Percentiles rank a stretch among this genome's conserved stretches.
Evolutionary conservation across 2,113 vertebrate genomes (phyloP).

Genomic region (Cynoglossus semilaevis): DNA sequence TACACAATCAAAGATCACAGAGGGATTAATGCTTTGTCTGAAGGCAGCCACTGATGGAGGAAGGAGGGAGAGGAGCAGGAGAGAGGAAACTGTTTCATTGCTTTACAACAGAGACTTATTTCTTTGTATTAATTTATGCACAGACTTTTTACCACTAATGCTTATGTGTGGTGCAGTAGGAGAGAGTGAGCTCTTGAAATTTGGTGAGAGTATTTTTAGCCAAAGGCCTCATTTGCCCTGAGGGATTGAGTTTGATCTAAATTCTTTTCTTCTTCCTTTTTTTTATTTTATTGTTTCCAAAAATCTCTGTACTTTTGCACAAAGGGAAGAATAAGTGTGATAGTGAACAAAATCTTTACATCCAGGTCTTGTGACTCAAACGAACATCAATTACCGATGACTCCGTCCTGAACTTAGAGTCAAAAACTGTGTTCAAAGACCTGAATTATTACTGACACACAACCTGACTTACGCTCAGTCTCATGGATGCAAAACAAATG

Average conservation of each 20-base stretch:
- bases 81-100: conserved; percentile 23
- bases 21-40: conserved; percentile 71
- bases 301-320: conserved; percentile 64
- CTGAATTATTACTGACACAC: too few species aligned
- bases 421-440: too few species aligned
- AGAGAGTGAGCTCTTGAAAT: conserved; percentile 72
- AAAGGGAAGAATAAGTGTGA: conserved; percentile 24
- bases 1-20: conserved; percentile 66
- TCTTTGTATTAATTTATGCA: conserved; percentile 63
- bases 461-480: too few species aligned
- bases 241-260: conserved; percentile 48
- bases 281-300: conserved; percentile 36
- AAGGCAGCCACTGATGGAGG: conserved; percentile 23
- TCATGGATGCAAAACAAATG: too few species aligned
- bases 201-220: conserved; percentile 68
- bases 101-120: conserved; percentile 58
- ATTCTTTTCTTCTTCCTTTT: not conserved
- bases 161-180: conserved; percentile 47
- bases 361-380: too few species aligned
- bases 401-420: too few species aligned
- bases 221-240: conserved; percentile 44
- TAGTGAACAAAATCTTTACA: too few species aligned
- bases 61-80: not conserved
- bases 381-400: too few species aligned
- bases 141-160: conserved; percentile 56